Evolutionary conservation across 2,888 invertebrate species (phyloP).

Genomic region (Lasioglossum pauxillum): DNA sequence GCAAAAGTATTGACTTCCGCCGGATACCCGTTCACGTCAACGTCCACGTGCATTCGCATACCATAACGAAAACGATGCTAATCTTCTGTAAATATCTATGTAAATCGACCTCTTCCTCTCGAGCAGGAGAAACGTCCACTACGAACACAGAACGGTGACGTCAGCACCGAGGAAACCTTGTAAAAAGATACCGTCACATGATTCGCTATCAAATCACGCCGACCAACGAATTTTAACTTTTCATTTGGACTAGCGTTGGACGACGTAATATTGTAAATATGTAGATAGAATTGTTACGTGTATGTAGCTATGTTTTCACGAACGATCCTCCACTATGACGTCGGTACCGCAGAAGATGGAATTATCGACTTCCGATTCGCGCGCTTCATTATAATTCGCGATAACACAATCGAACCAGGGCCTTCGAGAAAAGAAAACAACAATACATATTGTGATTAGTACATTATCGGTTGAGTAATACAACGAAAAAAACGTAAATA

Average conservation of each 20-base stretch:
- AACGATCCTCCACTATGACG: neutral
- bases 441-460: slow-evolving; percentile 5
- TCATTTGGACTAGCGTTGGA: neutral
- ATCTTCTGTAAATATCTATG: slow-evolving; percentile 17
- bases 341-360: neutral
- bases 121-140: neutral
- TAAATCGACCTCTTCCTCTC: slow-evolving; percentile 7
- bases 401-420: slow-evolving; percentile 30
- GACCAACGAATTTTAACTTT: neutral
- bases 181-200: neutral
- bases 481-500: too few relatives aligned
- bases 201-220: neutral
- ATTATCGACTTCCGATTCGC: neutral
- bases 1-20: slow-evolving; percentile 59
- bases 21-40: neutral
- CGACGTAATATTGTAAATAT: neutral
- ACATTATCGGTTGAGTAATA: slow-evolving; percentile 12
- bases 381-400: neutral
- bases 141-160: neutral
- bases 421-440: neutral
- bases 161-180: neutral
- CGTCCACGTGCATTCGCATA: neutral
- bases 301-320: neutral
- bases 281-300: neutral
- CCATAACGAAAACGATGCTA: neutral